Conservation (phyloP, 1,140 invertebrate genomes). For the Eubasilissa regina region DNA sequence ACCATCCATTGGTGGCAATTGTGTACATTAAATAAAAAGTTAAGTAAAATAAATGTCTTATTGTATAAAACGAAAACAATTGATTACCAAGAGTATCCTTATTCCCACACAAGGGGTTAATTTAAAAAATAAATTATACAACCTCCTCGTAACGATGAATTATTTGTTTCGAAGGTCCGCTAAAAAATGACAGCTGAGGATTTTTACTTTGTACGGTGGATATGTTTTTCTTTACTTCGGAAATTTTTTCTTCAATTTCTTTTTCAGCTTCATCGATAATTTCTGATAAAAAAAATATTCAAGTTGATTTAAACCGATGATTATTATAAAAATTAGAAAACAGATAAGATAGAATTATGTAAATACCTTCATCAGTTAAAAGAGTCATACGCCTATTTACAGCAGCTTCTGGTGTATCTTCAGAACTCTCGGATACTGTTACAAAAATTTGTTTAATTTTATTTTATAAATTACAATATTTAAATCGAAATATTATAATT, state of each 20-base stretch:
- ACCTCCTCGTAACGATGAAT: constrained; percentile 54
- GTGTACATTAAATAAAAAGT: no score
- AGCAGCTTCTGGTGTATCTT: constrained; percentile 63
- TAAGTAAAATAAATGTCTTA: no score
- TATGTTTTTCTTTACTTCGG: constrained; percentile 28
- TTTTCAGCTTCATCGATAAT: constrained; percentile 49
- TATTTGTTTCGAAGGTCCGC: constrained; percentile 38
- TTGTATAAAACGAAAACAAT: no score
- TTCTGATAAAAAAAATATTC: constrained; percentile 21
- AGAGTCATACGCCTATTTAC: constrained; percentile 56
- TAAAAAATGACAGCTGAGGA: constrained; percentile 38
- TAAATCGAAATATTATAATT: no score
- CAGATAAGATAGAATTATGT: background rate
- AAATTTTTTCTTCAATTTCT: constrained; percentile 48
- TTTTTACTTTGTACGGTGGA: constrained; percentile 17
- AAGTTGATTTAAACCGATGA: background rate
- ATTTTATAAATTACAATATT: background rate
- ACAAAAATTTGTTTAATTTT: constrained; percentile 5
- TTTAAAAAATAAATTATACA: constrained; percentile 32
- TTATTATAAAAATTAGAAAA: background rate
- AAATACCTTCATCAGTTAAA: constrained; percentile 50
- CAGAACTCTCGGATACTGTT: constrained; percentile 61
- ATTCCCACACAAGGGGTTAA: background rate
- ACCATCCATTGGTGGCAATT: no score
- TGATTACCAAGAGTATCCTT: no score